Percentiles rank a stretch among this genome's conserved stretches.
These are phyloP conservation scores for Sorex maritimensis DNA, from an alignment of 2,797 vertebrate genomes.

Conservation along the genomic window DNA sequence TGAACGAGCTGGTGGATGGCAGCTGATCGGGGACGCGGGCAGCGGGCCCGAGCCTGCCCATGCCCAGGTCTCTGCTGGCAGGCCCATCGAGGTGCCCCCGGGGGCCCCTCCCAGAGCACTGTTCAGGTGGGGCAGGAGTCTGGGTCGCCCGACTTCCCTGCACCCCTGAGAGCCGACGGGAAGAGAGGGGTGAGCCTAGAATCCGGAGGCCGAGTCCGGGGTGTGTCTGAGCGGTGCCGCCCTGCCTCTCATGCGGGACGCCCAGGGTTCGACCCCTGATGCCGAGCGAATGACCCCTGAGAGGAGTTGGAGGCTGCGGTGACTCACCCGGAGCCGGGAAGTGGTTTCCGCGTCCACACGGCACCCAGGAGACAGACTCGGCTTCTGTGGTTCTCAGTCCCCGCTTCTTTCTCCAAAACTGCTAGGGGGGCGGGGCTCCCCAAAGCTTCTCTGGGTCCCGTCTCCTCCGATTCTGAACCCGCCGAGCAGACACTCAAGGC, in stretches of 20 bases:
- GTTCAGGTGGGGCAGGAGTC: fast-evolving
- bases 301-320: neutral
- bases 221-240: too few species aligned
- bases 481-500: slow-evolving; percentile 60
- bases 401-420: neutral
- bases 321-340: neutral
- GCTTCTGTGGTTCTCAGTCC: neutral
- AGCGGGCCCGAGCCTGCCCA: fast-evolving
- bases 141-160: neutral
- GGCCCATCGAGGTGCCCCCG: neutral
- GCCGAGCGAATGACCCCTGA: neutral
- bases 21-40: neutral
- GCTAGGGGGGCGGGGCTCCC: too few species aligned
- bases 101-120: too few species aligned
- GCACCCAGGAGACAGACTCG: neutral
- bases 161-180: neutral
- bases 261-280: neutral
- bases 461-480: slow-evolving; percentile 32
- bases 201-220: too few species aligned
- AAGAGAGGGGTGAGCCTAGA: neutral
- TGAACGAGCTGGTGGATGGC: neutral
- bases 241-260: too few species aligned
- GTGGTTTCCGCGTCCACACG: neutral
- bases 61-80: neutral
- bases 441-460: neutral